Evolutionary conservation across 92 coral and sea anemone species (phyloP).

Genomic region (Porites rus): DNA sequence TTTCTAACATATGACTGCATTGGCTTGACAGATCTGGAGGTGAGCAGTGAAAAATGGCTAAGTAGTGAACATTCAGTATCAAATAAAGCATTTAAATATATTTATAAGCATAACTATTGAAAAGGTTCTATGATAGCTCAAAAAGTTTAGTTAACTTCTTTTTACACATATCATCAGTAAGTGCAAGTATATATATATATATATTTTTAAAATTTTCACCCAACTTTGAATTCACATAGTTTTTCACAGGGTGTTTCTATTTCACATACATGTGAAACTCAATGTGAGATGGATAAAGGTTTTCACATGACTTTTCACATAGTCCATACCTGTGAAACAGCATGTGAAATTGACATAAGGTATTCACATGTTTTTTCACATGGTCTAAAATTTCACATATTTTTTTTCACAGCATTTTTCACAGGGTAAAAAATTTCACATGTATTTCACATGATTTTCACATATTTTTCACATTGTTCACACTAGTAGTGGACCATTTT

Average conservation of each 20-base stretch:
- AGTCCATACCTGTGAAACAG: slow-evolving; percentile 20
- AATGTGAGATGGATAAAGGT: slow-evolving; percentile 19
- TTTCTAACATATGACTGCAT: too few relatives aligned
- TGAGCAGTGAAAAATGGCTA: too few relatives aligned
- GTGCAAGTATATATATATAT: too few relatives aligned
- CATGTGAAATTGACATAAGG: slow-evolving; percentile 29
- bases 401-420: slow-evolving; percentile 37
- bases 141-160: too few relatives aligned
- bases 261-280: slow-evolving; percentile 24
- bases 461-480: slow-evolving; percentile 8
- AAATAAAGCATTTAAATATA: too few relatives aligned
- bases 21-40: too few relatives aligned
- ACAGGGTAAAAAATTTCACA: slow-evolving; percentile 38
- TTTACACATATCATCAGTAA: too few relatives aligned
- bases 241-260: slow-evolving; percentile 31
- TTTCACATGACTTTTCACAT: slow-evolving; percentile 35
- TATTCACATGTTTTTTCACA: slow-evolving; percentile 31
- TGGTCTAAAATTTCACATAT: slow-evolving; percentile 21
- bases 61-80: too few relatives aligned
- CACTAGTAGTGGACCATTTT: neutral
- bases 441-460: slow-evolving; percentile 29
- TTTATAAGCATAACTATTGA: too few relatives aligned
- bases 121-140: too few relatives aligned
- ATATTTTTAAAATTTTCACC: too few relatives aligned
- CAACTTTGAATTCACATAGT: slow-evolving; percentile 34